Percentiles rank a stretch among this genome's conserved stretches.
phyloP scores from a whole-genome alignment of 2,888 invertebrate genomes.

The Drosophila formosana region DNA sequence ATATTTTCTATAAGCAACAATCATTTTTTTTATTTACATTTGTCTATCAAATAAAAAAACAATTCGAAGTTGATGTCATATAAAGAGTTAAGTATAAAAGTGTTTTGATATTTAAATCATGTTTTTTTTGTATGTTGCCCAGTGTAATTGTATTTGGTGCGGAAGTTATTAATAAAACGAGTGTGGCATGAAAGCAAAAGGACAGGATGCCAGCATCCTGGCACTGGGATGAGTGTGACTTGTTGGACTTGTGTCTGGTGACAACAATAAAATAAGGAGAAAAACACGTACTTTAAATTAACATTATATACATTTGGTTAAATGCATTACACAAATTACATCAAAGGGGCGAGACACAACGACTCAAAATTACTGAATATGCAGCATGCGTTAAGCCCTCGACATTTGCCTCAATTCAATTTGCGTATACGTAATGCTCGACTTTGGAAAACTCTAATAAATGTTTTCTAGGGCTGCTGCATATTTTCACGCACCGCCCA shows the following conservation, averaged over 20 bases:
- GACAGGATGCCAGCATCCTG: conserved; percentile 33
- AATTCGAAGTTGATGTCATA: no score
- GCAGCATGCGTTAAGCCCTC: conserved; percentile 22
- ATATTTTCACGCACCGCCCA: conserved; percentile 68
- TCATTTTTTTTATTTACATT: no score
- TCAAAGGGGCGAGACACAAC: conserved; percentile 9
- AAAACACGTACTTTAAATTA: conserved; percentile 61
- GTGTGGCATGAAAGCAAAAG: conserved; percentile 42
- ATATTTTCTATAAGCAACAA: no score
- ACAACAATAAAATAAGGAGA: conserved; percentile 16
- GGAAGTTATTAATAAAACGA: conserved; percentile 75
- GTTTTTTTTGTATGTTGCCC: conserved; percentile 8
- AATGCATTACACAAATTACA: conserved; percentile 40
- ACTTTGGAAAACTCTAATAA: conserved; percentile 10
- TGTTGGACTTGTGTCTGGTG: conserved; percentile 26
- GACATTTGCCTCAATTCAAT: conserved; percentile 45
- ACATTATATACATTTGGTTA: conserved; percentile 51
- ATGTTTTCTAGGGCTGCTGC: conserved; percentile 40
- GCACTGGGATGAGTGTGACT: conserved; percentile 6
- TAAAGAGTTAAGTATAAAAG: no score
- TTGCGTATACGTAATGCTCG: conserved; percentile 36
- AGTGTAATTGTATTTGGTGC: conserved; percentile 70
- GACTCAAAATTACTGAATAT: conserved; percentile 46
- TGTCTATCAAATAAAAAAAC: no score
- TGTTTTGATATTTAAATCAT: no score